Conservation (phyloP, 2,113 vertebrate genomes). For the Strix aluco region DNA sequence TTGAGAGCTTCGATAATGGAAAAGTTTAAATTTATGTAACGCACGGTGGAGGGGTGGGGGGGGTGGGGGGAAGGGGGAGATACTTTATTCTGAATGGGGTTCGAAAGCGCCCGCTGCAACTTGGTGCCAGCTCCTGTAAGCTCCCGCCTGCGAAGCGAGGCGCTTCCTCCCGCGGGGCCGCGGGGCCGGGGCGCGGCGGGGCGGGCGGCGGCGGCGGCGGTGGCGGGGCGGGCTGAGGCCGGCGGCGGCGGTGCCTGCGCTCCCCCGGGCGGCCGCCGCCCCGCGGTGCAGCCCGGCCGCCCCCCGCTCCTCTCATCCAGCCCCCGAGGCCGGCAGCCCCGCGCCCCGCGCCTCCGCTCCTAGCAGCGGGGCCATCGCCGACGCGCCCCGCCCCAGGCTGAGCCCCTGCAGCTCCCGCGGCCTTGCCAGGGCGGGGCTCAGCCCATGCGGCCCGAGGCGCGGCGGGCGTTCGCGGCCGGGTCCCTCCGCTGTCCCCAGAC, state of each 20-base stretch:
- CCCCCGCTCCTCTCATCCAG: background rate
- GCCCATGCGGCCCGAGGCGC: too few species aligned
- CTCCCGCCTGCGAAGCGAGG: background rate
- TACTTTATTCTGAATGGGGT: conserved; percentile 11
- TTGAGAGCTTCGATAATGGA: conserved; percentile 52
- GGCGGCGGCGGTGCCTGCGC: background rate
- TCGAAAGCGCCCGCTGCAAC: background rate
- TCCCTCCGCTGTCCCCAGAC: too few species aligned
- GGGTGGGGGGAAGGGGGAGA: background rate
- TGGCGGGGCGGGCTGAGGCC: too few species aligned
- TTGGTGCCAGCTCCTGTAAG: background rate
- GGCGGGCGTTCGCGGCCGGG: too few species aligned
- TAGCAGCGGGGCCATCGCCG: accelerated
- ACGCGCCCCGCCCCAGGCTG: too few species aligned
- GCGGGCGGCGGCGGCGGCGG: too few species aligned
- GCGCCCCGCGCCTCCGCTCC: too few species aligned
- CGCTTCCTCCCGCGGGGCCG: background rate
- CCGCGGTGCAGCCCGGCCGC: conserved; percentile 24
- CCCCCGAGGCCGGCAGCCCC: background rate
- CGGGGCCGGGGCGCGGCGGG: background rate
- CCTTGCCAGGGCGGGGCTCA: too few species aligned
- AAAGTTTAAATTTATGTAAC: conserved; percentile 66
- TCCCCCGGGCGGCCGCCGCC: conserved; percentile 6
- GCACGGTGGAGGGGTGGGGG: background rate
- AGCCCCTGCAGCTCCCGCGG: background rate